Base-by-base conservation (phyloP, 2,888 invertebrate genomes). In the Drosophila falleni region DNA sequence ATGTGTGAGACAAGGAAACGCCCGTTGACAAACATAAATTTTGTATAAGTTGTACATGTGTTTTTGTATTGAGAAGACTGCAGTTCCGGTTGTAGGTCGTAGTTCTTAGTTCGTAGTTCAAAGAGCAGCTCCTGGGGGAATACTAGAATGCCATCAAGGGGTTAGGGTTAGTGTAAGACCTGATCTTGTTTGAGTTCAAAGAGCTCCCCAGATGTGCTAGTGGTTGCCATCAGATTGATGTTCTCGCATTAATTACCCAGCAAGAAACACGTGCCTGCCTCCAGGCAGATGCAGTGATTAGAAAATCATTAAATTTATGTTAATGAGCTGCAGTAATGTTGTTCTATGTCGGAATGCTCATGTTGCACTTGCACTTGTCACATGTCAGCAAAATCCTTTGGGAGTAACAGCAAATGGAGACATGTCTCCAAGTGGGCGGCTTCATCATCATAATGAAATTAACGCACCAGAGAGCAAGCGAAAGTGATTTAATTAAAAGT, bases 301-400 rank as follows among this genome's bases (percentile, higher is more conserved):
- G 91, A 91, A 91, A 86, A 81, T 85, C 91, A 90, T 91, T 91
- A 91, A 90, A 90, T 80, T 85, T 81, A 86, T 90, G 89, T 81
- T 90, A 91, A 91, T 89, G 89, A 87, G 86, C 76, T 67, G 56
- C 59, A 59, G 44, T 44, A 19, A 19, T 44, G 16, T n/a, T 19
- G 41, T 42, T 13, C 19, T 8, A n/a, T 29, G n/a, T 16, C 11
- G 29, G 49, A 6, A 16, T 56, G 55, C 35, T 49, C 64, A 58
- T 56, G 31, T 63, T 66, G 65, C 58, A 39, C 74, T 80, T 75
- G 64, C 89, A 86, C 89, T 90, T 89, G 89, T 86, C 90, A 91
- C 58, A 80, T 85, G 90, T 86, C 84, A 84, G 66, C 74, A 74
- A 51, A 51, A 69, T 86, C 87, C 84, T 69, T 54, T 49, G 23